phyloP scores from a whole-genome alignment of 2,888 invertebrate genomes.

The Acanthosepion esculentum region DNA sequence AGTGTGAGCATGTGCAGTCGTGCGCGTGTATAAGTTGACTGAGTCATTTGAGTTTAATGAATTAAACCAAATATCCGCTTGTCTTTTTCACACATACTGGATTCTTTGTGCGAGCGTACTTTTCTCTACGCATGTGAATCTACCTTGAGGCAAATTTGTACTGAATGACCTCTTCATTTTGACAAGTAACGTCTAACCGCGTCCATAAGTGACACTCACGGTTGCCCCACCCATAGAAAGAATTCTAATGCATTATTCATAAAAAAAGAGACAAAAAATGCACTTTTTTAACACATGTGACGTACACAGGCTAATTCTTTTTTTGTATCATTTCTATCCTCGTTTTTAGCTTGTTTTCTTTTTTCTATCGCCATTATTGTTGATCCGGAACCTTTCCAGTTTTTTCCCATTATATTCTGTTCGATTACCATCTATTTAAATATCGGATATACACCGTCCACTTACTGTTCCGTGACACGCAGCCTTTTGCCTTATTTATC shows the following conservation, averaged over 20 bases:
- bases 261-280: neutral
- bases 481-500: neutral
- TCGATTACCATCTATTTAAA: neutral
- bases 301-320: neutral
- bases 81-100: neutral
- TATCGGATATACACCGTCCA: neutral
- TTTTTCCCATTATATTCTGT: neutral
- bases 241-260: neutral
- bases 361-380: neutral
- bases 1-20: neutral
- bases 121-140: neutral
- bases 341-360: neutral
- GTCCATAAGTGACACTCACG: neutral
- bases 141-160: conserved; percentile 2
- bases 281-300: neutral
- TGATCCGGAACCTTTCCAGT: neutral
- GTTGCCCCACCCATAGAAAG: neutral
- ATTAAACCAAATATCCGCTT: neutral
- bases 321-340: neutral
- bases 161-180: neutral
- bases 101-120: neutral
- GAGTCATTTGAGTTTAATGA: neutral
- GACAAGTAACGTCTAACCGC: conserved; percentile 33
- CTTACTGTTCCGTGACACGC: conserved; percentile 17
- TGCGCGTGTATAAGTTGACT: neutral